Conservation (phyloP, 1,140 invertebrate species). For the Danaus melanippus region DNA sequence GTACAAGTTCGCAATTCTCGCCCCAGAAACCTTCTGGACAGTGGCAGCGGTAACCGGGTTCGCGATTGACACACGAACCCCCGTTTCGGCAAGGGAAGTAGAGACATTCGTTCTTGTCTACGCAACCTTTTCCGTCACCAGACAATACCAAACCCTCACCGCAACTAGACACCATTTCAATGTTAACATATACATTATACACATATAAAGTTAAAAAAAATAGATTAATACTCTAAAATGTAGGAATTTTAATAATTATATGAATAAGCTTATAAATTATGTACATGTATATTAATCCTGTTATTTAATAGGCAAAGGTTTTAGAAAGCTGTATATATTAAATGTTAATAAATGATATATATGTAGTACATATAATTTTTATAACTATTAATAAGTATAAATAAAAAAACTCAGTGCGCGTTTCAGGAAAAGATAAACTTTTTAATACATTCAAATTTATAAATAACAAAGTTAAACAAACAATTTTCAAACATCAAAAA, state of each 20-base stretch:
- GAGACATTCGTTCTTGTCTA: conserved; percentile 94
- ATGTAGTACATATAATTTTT: conserved; percentile 12
- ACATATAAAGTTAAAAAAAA: conserved; percentile 13
- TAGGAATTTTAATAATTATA: conserved; percentile 5
- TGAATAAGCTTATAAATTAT: conserved; percentile 5
- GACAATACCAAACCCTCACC: conserved; percentile 91
- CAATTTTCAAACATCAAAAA: too few species aligned
- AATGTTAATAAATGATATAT: conserved; percentile 7
- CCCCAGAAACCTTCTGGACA: conserved; percentile 95
- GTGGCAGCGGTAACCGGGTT: conserved; percentile 86
- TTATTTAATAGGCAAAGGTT: conserved; percentile 12
- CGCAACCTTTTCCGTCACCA: conserved; percentile 90
- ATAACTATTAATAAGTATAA: conserved; percentile 15
- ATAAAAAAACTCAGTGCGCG: conserved; percentile 42
- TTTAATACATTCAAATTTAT: not conserved
- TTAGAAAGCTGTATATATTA: conserved; percentile 12
- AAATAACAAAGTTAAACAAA: too few species aligned
- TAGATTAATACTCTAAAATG: conserved; percentile 3
- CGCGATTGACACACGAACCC: conserved; percentile 90
- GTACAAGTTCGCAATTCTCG: conserved; percentile 92
- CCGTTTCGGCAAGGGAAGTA: conserved; percentile 93
- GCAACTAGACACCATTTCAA: conserved; percentile 78
- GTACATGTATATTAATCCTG: conserved; percentile 6
- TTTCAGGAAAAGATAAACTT: conserved; percentile 17
- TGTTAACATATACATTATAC: conserved; percentile 40